phyloP scores from a whole-genome alignment of 2,797 vertebrate species.

The Semotilus atromaculatus region DNA sequence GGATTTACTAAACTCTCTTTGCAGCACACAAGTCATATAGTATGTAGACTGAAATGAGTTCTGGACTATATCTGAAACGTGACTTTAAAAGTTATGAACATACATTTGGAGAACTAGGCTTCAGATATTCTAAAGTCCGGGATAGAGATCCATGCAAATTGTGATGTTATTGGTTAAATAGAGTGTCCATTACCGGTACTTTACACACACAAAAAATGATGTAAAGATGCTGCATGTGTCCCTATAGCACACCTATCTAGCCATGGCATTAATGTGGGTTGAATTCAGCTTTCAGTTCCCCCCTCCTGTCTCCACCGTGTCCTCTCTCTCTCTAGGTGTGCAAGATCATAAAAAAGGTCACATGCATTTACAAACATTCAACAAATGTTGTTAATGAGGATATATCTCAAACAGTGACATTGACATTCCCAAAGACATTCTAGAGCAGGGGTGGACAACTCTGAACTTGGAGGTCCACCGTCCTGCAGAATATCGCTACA shows the following conservation, averaged over 20 bases:
- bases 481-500: not conserved
- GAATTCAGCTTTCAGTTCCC: not conserved
- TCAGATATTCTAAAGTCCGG: constrained; percentile 2
- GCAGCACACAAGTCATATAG: not conserved
- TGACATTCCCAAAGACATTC: not conserved
- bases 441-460: not conserved
- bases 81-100: not conserved
- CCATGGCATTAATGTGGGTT: not conserved
- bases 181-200: not conserved
- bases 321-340: not conserved
- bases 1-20: constrained; percentile 24
- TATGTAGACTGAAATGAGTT: not conserved
- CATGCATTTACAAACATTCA: not conserved
- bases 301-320: not conserved
- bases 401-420: not conserved
- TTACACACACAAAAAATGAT: not conserved
- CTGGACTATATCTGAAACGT: constrained; percentile 33
- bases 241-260: not conserved
- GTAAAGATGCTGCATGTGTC: not conserved
- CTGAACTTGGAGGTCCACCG: not conserved
- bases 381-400: no score
- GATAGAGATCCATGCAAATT: constrained; percentile 3
- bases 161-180: not conserved
- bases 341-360: not conserved
- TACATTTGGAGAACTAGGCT: not conserved